A percentile compares a stretch with the other conserved stretches of the same genome.
Evolutionary conservation across 2,113 vertebrate species (phyloP).

Genomic region (Cheirogaleus medius): DNA sequence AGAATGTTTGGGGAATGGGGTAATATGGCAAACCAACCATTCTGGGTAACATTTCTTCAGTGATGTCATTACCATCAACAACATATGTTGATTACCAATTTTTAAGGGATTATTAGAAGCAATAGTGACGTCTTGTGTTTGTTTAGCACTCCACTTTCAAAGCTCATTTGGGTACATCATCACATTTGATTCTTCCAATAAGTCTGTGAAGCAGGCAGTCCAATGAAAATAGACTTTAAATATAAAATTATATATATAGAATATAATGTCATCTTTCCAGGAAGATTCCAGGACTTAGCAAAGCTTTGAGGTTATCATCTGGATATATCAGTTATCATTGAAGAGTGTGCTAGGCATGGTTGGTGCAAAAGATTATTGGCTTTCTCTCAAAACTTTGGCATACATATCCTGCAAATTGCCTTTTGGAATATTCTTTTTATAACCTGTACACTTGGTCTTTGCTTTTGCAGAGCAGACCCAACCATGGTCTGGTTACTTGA

Average conservation of each 20-base stretch:
- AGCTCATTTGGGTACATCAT: neutral
- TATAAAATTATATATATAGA: neutral
- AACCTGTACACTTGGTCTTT: neutral
- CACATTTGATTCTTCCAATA: neutral
- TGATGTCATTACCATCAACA: neutral
- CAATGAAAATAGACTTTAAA: constrained; percentile 6
- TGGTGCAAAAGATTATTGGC: neutral
- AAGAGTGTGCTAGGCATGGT: neutral
- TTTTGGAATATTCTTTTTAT: neutral
- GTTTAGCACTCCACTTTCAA: neutral
- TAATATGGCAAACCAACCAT: neutral
- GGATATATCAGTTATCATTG: neutral
- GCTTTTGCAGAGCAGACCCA: neutral
- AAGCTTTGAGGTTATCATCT: neutral
- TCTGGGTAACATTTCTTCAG: neutral
- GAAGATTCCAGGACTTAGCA: neutral
- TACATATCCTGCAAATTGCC: neutral
- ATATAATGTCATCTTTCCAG: neutral
- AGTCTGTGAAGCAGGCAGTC: neutral
- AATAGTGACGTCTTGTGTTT: neutral
- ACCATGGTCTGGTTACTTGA: neutral
- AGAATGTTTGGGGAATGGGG: neutral
- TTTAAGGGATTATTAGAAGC: constrained; percentile 6
- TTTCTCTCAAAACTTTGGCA: neutral
- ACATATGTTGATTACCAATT: neutral